These are phyloP conservation scores for Prostheceraeus crozeri DNA, from an alignment of 2,888 invertebrate species.

Conservation along the genomic window DNA sequence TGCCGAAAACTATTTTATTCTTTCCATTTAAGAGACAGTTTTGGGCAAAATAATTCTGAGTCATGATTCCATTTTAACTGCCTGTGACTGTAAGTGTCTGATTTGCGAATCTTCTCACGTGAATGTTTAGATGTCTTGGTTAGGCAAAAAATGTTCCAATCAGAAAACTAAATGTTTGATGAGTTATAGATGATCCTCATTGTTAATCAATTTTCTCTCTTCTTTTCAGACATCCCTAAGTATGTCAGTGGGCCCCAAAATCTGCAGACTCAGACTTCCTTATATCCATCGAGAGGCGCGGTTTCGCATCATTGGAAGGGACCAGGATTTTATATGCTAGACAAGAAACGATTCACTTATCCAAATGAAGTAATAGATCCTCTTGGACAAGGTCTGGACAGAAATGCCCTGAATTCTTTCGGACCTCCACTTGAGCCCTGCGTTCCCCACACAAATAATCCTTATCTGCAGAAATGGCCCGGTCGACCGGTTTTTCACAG, in stretches of 20 bases:
- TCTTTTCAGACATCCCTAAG: slow-evolving; percentile 27
- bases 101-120: too few relatives aligned
- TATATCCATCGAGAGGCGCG: slow-evolving; percentile 32
- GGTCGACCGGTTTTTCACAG: slow-evolving; percentile 3
- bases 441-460: slow-evolving; percentile 38
- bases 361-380: slow-evolving; percentile 35
- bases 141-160: too few relatives aligned
- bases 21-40: too few relatives aligned
- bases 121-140: too few relatives aligned
- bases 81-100: too few relatives aligned
- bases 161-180: too few relatives aligned
- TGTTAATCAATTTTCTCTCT: too few relatives aligned
- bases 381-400: slow-evolving; percentile 27
- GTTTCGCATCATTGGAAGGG: slow-evolving; percentile 38
- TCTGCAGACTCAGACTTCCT: slow-evolving; percentile 25
- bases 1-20: too few relatives aligned
- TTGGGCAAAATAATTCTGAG: too few relatives aligned
- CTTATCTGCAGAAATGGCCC: slow-evolving; percentile 2
- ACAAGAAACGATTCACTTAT: slow-evolving; percentile 25
- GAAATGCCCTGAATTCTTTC: slow-evolving; percentile 39
- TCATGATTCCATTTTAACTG: too few relatives aligned
- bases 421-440: slow-evolving; percentile 46
- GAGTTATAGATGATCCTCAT: too few relatives aligned
- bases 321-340: slow-evolving; percentile 34
- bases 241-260: slow-evolving; percentile 35